Evolutionary conservation across 2,113 vertebrate genomes (phyloP).

Genomic region (Indicator maculatus): DNA sequence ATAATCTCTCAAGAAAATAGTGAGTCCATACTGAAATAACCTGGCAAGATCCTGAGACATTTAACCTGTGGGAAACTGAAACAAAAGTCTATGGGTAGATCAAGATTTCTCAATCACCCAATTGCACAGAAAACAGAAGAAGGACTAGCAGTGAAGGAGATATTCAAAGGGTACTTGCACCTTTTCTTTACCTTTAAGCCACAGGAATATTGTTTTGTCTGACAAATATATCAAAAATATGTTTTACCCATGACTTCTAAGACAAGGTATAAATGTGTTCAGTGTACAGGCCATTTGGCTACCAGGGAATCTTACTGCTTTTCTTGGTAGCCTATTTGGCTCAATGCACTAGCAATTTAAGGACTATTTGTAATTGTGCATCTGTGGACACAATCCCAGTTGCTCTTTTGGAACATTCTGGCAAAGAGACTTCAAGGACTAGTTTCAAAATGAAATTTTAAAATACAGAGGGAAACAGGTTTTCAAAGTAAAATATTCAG

Average conservation of each 20-base stretch:
- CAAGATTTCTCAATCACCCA: background rate
- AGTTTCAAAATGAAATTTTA: background rate
- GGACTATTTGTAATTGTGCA: background rate
- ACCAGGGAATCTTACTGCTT: background rate
- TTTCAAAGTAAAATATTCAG: background rate
- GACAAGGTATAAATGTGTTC: background rate
- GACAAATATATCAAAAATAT: slow-evolving; percentile 12
- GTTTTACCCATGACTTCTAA: background rate
- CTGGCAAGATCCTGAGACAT: slow-evolving; percentile 54
- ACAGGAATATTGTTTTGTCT: background rate
- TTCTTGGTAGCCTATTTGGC: background rate
- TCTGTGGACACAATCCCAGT: background rate
- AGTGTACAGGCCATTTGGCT: background rate
- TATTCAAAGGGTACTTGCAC: background rate
- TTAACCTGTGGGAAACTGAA: slow-evolving; percentile 4
- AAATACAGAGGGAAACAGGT: background rate
- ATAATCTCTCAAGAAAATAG: slow-evolving; percentile 31
- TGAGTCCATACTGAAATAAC: slow-evolving; percentile 49
- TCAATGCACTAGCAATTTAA: background rate
- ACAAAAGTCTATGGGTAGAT: background rate
- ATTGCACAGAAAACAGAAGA: background rate
- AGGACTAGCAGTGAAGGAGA: background rate
- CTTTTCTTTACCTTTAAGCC: background rate
- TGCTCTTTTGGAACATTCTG: background rate
- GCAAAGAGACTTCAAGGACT: background rate